Percentiles rank a stretch among this genome's conserved stretches.
These are phyloP conservation scores for Bugula neritina DNA, from an alignment of 2,888 invertebrate genomes.

Conservation along the genomic window DNA sequence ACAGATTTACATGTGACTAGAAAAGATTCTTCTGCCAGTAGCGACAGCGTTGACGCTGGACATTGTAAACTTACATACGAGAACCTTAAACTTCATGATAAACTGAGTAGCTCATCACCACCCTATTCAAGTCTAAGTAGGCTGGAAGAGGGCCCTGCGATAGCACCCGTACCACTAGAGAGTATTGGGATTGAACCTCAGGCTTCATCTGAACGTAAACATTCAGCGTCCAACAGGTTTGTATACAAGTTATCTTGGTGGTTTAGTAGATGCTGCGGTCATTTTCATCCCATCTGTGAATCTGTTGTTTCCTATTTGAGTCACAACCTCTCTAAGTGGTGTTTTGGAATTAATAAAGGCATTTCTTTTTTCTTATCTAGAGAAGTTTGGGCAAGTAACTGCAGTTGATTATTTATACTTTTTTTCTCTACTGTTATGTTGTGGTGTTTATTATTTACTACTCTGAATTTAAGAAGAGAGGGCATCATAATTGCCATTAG, in stretches of 20 bases:
- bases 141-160: not conserved
- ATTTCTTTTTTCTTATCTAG: no score
- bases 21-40: constrained; percentile 17
- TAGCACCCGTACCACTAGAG: not conserved
- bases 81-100: constrained; percentile 22
- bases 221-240: not conserved
- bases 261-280: not conserved
- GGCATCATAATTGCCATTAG: no score
- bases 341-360: no score
- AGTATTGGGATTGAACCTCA: not conserved
- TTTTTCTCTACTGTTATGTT: no score
- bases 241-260: not conserved
- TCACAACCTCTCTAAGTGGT: no score
- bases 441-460: no score
- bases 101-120: constrained; percentile 17
- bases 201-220: not conserved
- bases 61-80: constrained; percentile 20
- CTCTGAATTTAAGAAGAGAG: no score
- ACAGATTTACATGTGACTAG: constrained; percentile 21
- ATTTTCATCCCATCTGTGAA: no score
- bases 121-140: constrained; percentile 20
- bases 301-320: no score
- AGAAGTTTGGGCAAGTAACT: no score
- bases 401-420: no score
- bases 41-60: constrained; percentile 1